phyloP scores from a whole-genome alignment of 2,888 invertebrate genomes.

The Rotaria socialis region DNA sequence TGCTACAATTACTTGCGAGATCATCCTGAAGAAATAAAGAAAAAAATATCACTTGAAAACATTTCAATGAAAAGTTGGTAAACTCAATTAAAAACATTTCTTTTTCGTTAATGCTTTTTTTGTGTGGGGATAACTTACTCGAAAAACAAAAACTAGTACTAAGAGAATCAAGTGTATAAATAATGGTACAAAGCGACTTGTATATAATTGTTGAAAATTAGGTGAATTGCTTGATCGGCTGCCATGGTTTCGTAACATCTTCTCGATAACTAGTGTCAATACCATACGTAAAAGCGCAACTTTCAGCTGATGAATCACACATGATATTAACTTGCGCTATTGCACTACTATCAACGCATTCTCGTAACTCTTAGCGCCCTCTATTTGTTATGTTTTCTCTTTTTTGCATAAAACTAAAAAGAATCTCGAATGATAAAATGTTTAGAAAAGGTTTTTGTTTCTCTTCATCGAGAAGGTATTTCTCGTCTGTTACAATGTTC shows the following conservation, averaged over 20 bases:
- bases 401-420: neutral
- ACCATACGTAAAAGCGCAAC: too few relatives aligned
- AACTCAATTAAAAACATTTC: neutral
- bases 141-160: neutral
- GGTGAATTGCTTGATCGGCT: neutral
- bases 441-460: neutral
- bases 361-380: neutral
- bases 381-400: neutral
- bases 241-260: neutral
- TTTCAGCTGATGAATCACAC: too few relatives aligned
- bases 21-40: neutral
- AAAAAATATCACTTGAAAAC: too few relatives aligned
- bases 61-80: too few relatives aligned
- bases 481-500: neutral
- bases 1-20: neutral
- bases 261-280: neutral
- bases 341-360: neutral
- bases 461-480: too few relatives aligned
- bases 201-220: constrained; percentile 17
- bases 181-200: neutral
- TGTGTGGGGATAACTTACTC: neutral
- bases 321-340: neutral
- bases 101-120: too few relatives aligned
- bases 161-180: neutral
- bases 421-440: neutral